These are phyloP conservation scores for Atopsyche davidsoni DNA, from an alignment of 1,140 invertebrate genomes.

Conservation along the genomic window DNA sequence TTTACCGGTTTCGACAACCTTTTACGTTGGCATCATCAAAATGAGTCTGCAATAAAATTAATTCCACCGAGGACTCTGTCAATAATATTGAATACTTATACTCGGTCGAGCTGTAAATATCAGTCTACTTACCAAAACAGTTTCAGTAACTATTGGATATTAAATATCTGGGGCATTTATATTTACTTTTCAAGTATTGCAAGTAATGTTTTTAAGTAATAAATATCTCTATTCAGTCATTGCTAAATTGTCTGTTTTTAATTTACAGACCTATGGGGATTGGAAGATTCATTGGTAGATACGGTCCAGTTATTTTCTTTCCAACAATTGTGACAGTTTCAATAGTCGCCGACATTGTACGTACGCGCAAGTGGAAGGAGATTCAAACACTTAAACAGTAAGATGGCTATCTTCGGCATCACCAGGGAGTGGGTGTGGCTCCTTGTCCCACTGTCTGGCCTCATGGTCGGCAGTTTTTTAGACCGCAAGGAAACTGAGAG, in stretches of 20 bases:
- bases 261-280: constrained; percentile 43
- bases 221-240: no score
- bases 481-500: constrained; percentile 62
- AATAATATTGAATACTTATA: no score
- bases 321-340: constrained; percentile 50
- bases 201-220: no score
- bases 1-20: no score
- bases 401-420: constrained; percentile 49
- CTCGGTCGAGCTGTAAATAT: no score
- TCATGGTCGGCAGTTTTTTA: constrained; percentile 54
- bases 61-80: no score
- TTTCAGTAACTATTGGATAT: no score
- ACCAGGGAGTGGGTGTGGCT: constrained; percentile 43
- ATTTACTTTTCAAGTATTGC: no score
- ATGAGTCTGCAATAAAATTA: no score
- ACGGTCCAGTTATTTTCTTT: constrained; percentile 57
- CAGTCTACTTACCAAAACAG: no score
- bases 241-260: constrained; percentile 11
- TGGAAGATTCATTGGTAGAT: constrained; percentile 45
- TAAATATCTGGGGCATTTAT: no score
- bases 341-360: constrained; percentile 63
- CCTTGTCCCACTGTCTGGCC: constrained; percentile 49
- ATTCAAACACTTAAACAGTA: not conserved
- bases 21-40: no score
- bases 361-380: constrained; percentile 64